A percentile compares a stretch with the other conserved stretches of the same genome.
These are phyloP conservation scores for Muschampia plurimacula DNA, from an alignment of 2,888 invertebrate species.

Conservation along the genomic window DNA sequence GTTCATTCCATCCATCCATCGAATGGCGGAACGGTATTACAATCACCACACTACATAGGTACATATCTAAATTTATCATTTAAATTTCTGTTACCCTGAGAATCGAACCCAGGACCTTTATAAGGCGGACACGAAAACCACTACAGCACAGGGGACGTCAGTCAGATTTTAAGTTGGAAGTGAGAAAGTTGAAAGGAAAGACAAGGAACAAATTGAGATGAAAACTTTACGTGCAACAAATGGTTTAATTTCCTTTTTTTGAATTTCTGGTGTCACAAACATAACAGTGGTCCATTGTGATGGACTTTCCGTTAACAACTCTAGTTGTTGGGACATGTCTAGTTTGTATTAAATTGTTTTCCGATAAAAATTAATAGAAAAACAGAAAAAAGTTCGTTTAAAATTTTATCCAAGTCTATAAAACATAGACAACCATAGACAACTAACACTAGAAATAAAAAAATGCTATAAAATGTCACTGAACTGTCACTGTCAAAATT, in stretches of 20 bases:
- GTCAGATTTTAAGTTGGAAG: too few species aligned
- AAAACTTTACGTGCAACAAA: constrained; percentile 71
- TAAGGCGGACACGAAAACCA: too few species aligned
- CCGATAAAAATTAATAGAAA: background rate
- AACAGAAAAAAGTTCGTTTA: background rate
- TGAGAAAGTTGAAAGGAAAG: background rate
- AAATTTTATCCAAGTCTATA: background rate
- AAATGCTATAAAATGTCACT: too few species aligned
- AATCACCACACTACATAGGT: too few species aligned
- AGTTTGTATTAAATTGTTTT: constrained; percentile 20
- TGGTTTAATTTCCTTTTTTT: constrained; percentile 78
- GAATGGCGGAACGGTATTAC: too few species aligned
- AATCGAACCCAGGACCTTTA: too few species aligned
- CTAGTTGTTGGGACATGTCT: constrained; percentile 73
- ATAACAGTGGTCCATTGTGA: constrained; percentile 69
- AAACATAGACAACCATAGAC: too few species aligned
- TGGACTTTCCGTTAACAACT: constrained; percentile 71
- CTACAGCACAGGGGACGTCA: too few species aligned
- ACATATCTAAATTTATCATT: too few species aligned
- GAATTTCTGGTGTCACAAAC: constrained; percentile 72
- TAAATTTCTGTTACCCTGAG: too few species aligned
- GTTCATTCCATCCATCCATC: too few species aligned
- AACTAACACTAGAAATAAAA: too few species aligned
- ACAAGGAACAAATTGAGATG: background rate
- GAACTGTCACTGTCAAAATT: background rate